Conservation (phyloP, 1,140 invertebrate species). For the Teleogryllus occipitalis region DNA sequence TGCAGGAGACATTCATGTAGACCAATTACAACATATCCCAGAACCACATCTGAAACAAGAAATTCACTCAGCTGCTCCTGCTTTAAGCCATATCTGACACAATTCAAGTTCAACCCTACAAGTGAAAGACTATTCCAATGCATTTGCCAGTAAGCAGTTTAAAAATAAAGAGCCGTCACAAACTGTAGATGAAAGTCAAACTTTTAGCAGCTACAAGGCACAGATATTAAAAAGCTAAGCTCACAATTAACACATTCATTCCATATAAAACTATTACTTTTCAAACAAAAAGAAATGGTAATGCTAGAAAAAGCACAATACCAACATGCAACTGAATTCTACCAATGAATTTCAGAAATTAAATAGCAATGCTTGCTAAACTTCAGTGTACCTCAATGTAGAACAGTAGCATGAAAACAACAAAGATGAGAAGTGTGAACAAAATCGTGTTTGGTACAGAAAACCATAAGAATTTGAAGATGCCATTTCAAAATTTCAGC, state of each 20-base stretch:
- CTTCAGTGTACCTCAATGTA: not conserved
- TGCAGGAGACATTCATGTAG: not conserved
- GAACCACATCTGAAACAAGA: too few species aligned
- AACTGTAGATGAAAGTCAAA: not conserved
- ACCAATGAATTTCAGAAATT: not conserved
- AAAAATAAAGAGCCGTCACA: not conserved
- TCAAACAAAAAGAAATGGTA: not conserved
- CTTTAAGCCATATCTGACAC: too few species aligned
- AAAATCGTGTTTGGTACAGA: too few species aligned
- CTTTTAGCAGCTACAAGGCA: slow-evolving; percentile 3
- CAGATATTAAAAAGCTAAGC: slow-evolving; percentile 1
- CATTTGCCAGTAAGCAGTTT: not conserved
- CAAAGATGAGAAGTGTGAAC: too few species aligned
- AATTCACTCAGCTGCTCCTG: too few species aligned
- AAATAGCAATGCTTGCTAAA: not conserved
- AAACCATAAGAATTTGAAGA: too few species aligned
- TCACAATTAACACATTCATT: not conserved
- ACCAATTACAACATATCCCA: not conserved
- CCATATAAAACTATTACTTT: not conserved
- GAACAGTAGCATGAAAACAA: not conserved
- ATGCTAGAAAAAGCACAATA: not conserved
- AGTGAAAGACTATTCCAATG: too few species aligned
- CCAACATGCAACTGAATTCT: not conserved
- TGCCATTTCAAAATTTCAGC: too few species aligned
- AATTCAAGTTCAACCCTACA: too few species aligned